Conservation (phyloP, 2,888 invertebrate species). For the Tetropium fuscum region DNA sequence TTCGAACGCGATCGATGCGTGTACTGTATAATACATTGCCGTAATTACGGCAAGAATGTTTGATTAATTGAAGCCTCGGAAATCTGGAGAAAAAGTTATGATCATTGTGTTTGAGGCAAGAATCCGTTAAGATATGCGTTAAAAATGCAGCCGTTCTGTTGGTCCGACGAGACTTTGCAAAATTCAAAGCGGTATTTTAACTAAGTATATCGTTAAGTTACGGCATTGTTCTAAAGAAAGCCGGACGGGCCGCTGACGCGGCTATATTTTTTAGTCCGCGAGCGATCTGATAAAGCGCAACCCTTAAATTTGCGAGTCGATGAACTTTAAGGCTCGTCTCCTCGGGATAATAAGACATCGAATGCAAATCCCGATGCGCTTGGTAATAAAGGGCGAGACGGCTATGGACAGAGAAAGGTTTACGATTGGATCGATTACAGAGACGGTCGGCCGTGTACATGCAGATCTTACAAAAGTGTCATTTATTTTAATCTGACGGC, state of each 20-base stretch:
- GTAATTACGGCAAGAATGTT: too few relatives aligned
- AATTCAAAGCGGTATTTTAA: constrained; percentile 55
- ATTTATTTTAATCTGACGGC: constrained; percentile 53
- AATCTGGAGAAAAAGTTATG: constrained; percentile 42
- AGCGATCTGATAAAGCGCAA: constrained; percentile 57
- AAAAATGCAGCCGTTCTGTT: constrained; percentile 48
- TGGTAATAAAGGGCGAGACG: constrained; percentile 35
- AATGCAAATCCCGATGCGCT: constrained; percentile 46
- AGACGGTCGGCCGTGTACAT: constrained; percentile 52
- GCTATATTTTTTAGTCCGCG: constrained; percentile 56
- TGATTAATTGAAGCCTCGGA: constrained; percentile 35
- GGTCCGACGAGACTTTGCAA: constrained; percentile 27
- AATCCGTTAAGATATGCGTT: constrained; percentile 37
- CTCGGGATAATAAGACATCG: constrained; percentile 52
- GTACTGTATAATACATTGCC: too few relatives aligned
- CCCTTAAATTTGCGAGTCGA: constrained; percentile 62
- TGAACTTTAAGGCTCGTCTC: constrained; percentile 50
- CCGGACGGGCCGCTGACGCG: constrained; percentile 58
- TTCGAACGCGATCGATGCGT: too few relatives aligned
- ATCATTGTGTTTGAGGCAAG: constrained; percentile 32
- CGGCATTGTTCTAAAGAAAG: constrained; percentile 59
- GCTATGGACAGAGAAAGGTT: constrained; percentile 50
- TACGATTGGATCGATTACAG: constrained; percentile 59
- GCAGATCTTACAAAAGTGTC: constrained; percentile 59
- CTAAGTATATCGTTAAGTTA: constrained; percentile 61